Evolutionary conservation across 2,113 vertebrate species (phyloP).

Genomic region (Entomyzon cyanotis): DNA sequence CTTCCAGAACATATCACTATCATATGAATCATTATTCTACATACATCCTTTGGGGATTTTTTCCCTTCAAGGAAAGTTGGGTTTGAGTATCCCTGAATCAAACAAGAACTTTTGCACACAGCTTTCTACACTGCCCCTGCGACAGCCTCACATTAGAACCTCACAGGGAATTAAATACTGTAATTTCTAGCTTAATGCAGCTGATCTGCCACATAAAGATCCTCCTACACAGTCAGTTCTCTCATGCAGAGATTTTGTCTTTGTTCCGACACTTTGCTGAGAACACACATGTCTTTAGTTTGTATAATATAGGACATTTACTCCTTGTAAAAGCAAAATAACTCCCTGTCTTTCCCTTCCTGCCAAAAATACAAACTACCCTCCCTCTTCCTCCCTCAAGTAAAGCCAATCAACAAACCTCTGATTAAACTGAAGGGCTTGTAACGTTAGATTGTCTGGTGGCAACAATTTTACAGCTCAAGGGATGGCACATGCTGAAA

Average conservation of each 20-base stretch:
- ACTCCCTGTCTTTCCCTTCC: background rate
- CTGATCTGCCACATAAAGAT: slow-evolving; percentile 28
- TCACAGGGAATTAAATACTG: slow-evolving; percentile 20
- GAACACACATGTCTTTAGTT: background rate
- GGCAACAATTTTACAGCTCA: background rate
- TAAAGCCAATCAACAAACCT: background rate
- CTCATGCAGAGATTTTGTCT: slow-evolving; percentile 28
- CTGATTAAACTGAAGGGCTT: background rate
- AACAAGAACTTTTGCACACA: background rate
- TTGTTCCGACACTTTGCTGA: slow-evolving; percentile 26
- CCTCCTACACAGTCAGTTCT: slow-evolving; percentile 39
- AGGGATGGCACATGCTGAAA: background rate
- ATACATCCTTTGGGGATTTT: background rate
- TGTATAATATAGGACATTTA: background rate
- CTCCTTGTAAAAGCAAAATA: slow-evolving; percentile 20
- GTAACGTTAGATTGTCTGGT: background rate
- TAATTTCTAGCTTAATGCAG: slow-evolving; percentile 44
- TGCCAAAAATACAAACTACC: slow-evolving; percentile 7
- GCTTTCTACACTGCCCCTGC: background rate
- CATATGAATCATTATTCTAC: background rate
- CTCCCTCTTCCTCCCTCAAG: background rate
- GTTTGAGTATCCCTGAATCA: background rate
- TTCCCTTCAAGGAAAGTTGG: background rate
- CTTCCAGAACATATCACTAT: background rate
- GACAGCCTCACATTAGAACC: slow-evolving; percentile 31